Percentiles rank a stretch among this genome's conserved stretches.
phyloP scores from a whole-genome alignment of 92 coral and sea anemone genomes.

The Siderastrea siderea region DNA sequence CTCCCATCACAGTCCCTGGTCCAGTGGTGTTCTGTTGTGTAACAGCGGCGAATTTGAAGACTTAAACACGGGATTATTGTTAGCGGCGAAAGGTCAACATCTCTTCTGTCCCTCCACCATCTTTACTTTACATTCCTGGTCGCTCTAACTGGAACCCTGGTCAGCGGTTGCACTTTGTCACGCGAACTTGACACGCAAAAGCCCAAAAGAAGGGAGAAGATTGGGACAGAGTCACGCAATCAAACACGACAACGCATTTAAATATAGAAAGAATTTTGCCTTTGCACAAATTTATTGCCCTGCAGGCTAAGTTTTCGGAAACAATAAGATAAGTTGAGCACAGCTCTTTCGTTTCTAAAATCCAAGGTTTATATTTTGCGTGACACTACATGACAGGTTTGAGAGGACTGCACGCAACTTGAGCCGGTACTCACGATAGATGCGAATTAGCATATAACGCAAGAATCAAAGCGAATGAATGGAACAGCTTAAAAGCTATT shows the following conservation, averaged over 20 bases:
- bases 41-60: constrained; percentile 34
- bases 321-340: neutral
- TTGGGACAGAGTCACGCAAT: constrained; percentile 60
- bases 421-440: neutral
- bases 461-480: neutral
- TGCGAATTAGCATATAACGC: neutral
- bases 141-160: constrained; percentile 94
- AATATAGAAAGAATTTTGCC: neutral
- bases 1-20: constrained; percentile 86
- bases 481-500: neutral
- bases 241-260: neutral
- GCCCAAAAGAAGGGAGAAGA: constrained; percentile 4
- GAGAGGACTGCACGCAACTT: constrained; percentile 6
- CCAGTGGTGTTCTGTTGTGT: constrained; percentile 35
- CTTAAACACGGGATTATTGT: constrained; percentile 56
- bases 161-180: constrained; percentile 86
- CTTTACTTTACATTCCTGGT: constrained; percentile 93
- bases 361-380: neutral
- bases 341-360: too few relatives aligned
- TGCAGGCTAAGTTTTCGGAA: neutral
- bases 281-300: neutral
- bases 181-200: constrained; percentile 63
- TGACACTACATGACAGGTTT: neutral
- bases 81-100: constrained; percentile 90
- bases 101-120: constrained; percentile 88